Evolutionary conservation across 2,797 vertebrate genomes (phyloP).

Genomic region (Halcyon chelicuti): DNA sequence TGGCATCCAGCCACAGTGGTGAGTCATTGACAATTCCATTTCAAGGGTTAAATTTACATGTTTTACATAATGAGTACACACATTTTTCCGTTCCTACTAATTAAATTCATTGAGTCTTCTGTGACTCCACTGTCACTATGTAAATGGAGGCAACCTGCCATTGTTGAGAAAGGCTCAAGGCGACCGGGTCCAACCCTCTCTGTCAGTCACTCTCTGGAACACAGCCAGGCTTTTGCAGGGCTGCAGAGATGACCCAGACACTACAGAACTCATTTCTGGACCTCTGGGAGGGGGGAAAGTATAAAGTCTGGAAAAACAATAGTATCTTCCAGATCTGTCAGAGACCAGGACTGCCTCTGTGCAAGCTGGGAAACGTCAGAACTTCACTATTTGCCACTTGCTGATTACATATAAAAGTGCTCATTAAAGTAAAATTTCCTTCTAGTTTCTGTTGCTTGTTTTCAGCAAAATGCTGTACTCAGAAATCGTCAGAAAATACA

Average conservation of each 20-base stretch:
- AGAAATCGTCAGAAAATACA: not conserved
- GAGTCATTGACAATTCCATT: conserved; percentile 24
- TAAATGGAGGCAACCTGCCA: conserved; percentile 40
- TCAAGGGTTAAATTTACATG: conserved; percentile 66
- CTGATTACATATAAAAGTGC: not conserved
- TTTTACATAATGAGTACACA: conserved; percentile 67
- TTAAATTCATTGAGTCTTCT: conserved; percentile 63
- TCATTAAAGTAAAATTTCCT: not conserved
- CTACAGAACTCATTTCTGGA: not conserved
- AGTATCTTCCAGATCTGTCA: not conserved
- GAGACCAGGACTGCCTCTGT: not conserved
- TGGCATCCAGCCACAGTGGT: conserved; percentile 22
- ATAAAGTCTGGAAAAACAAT: not conserved
- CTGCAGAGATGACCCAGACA: not conserved
- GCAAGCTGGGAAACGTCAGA: not conserved
- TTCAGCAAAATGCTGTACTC: not conserved
- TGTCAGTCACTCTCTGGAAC: conserved; percentile 27
- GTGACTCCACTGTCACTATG: conserved; percentile 37
- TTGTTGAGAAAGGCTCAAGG: conserved; percentile 5
- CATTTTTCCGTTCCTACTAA: conserved; percentile 51
- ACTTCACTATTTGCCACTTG: not conserved
- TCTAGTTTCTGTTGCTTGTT: not conserved
- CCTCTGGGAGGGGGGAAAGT: not conserved
- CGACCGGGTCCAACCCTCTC: not conserved
- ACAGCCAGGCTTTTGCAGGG: conserved; percentile 17